A percentile compares a stretch with the other conserved stretches of the same genome.
These are phyloP conservation scores for Caligus rogercresseyi DNA, from an alignment of 1,140 invertebrate species.

Conservation along the genomic window DNA sequence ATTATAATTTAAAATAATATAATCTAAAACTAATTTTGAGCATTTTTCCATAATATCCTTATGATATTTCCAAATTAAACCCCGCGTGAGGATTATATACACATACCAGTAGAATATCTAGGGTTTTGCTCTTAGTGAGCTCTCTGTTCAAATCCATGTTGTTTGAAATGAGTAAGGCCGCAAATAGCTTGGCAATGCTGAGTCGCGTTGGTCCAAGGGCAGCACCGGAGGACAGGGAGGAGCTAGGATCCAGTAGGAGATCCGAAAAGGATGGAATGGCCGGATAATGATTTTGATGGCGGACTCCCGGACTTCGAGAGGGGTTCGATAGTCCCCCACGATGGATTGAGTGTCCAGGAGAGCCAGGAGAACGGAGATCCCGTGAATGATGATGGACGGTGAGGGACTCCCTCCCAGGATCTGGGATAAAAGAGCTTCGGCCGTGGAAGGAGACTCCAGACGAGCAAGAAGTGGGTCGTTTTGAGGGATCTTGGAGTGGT, in stretches of 20 bases:
- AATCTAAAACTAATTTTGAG: too few species aligned
- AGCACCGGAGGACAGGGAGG: constrained; percentile 44
- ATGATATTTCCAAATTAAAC: too few species aligned
- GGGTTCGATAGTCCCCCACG: not conserved
- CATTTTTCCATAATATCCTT: too few species aligned
- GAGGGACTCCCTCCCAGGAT: constrained; percentile 45
- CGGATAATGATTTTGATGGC: not conserved
- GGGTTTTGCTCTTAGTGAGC: constrained; percentile 37
- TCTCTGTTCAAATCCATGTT: constrained; percentile 38
- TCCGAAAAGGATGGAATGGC: constrained; percentile 37
- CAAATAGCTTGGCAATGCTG: constrained; percentile 46
- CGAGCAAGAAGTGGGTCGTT: constrained; percentile 45
- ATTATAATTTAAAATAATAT: too few species aligned
- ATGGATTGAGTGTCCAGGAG: constrained; percentile 38
- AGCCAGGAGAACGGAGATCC: constrained; percentile 54
- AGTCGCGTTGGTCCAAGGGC: constrained; percentile 54
- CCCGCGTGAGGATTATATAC: not conserved
- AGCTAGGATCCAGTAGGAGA: constrained; percentile 48
- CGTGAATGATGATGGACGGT: constrained; percentile 56
- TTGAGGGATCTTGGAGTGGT: constrained; percentile 37
- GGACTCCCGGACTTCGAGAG: not conserved
- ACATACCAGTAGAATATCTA: constrained; percentile 41
- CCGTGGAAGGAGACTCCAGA: constrained; percentile 47
- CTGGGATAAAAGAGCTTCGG: constrained; percentile 45
- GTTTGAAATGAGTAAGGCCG: constrained; percentile 45